Evolutionary conservation across 2,888 invertebrate genomes (phyloP).

Genomic region (Platerodrilus igneus): DNA sequence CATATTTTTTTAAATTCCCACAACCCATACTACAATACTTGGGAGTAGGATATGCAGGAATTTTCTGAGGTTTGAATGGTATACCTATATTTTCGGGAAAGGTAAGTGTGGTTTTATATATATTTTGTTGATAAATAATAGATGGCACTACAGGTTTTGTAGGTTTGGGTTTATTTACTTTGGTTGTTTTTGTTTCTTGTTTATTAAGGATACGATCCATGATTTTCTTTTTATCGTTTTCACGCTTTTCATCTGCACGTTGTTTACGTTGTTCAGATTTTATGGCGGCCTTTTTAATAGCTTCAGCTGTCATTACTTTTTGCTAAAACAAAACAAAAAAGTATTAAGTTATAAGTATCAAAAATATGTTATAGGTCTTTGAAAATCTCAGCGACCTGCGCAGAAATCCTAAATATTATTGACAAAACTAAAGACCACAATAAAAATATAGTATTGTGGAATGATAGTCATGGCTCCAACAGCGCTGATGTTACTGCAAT

Average conservation of each 20-base stretch:
- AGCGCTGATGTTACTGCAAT: too few species aligned
- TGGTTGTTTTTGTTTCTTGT: conserved; percentile 76
- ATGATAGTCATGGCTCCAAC: too few species aligned
- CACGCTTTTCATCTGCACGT: conserved; percentile 88
- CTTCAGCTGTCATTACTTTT: conserved; percentile 91
- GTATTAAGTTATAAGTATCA: background rate
- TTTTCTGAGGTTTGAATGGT: conserved; percentile 57
- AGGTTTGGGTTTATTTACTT: conserved; percentile 61
- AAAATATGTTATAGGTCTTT: too few species aligned
- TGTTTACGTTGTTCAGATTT: conserved; percentile 89
- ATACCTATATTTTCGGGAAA: conserved; percentile 70
- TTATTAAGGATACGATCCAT: conserved; percentile 90
- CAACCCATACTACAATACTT: conserved; percentile 72
- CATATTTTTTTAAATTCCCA: conserved; percentile 74
- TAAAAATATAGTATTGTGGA: too few species aligned
- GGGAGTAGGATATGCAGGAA: conserved; percentile 52
- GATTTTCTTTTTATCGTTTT: conserved; percentile 95
- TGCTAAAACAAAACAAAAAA: conserved; percentile 42
- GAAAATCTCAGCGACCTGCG: too few species aligned
- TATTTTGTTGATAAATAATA: conserved; percentile 69
- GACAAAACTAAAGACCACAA: too few species aligned
- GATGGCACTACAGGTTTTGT: conserved; percentile 63
- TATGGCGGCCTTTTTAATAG: conserved; percentile 83
- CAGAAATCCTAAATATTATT: too few species aligned
- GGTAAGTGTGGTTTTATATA: conserved; percentile 63